These are phyloP conservation scores for Lytechinus pictus DNA, from an alignment of 35 echinoderm and acorn worm genomes.

Conservation along the genomic window DNA sequence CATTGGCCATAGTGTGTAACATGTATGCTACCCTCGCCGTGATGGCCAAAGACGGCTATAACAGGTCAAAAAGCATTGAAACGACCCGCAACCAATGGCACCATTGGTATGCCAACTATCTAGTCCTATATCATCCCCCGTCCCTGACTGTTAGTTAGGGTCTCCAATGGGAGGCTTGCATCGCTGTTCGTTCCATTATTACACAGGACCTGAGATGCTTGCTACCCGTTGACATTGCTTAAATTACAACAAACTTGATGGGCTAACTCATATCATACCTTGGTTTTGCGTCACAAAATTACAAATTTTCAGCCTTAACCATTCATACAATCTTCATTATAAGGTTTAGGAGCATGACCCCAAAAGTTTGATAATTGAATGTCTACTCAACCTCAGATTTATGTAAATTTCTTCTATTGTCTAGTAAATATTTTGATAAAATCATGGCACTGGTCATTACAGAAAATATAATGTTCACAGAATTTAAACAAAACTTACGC, in stretches of 20 bases:
- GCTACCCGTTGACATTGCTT: not conserved
- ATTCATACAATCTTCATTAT: too few relatives aligned
- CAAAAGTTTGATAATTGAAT: too few relatives aligned
- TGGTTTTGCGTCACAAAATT: not conserved
- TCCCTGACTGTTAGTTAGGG: not conserved
- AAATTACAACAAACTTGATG: not conserved
- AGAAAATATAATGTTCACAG: too few relatives aligned
- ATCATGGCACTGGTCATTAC: too few relatives aligned
- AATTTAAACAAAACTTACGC: too few relatives aligned
- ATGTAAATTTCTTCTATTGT: too few relatives aligned
- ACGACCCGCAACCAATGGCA: not conserved
- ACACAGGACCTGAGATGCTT: not conserved
- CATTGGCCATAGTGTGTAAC: not conserved
- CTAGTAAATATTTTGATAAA: too few relatives aligned
- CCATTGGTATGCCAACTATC: constrained; percentile 32
- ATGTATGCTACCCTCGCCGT: not conserved
- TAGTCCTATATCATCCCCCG: not conserved
- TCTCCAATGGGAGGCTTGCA: not conserved
- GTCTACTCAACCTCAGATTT: too few relatives aligned
- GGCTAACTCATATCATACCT: not conserved
- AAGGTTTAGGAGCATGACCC: too few relatives aligned
- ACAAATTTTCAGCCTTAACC: not conserved
- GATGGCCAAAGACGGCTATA: constrained; percentile 30
- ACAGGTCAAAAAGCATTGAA: not conserved
- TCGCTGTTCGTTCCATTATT: not conserved